Evolutionary conservation across 2,888 invertebrate genomes (phyloP).

Genomic region (Latrodectus elegans): DNA sequence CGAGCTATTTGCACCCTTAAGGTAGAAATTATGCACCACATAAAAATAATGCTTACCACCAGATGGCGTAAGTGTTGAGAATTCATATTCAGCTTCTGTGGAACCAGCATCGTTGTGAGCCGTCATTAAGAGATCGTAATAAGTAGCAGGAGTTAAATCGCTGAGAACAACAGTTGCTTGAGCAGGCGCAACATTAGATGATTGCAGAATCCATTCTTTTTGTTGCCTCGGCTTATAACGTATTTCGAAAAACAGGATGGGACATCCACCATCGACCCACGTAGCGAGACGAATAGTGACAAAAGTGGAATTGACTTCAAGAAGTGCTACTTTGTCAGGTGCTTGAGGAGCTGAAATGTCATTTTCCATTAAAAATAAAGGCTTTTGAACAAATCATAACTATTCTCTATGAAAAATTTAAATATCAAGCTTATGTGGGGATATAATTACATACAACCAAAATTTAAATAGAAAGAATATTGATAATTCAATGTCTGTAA

Average conservation of each 20-base stretch:
- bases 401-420: no score
- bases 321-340: conserved; percentile 91
- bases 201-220: conserved; percentile 92
- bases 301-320: conserved; percentile 92
- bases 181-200: conserved; percentile 89
- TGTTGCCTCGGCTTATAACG: conserved; percentile 80
- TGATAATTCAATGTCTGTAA: no score
- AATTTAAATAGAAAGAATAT: no score
- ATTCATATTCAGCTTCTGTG: conserved; percentile 94
- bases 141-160: conserved; percentile 92
- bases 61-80: conserved; percentile 93
- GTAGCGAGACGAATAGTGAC: conserved; percentile 92
- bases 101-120: conserved; percentile 92
- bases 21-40: conserved; percentile 2
- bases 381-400: no score
- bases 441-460: no score
- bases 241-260: conserved; percentile 95
- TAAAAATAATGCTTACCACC: conserved; percentile 83
- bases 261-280: conserved; percentile 96
- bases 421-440: no score
- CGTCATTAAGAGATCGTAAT: conserved; percentile 93
- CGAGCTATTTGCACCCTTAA: background rate
- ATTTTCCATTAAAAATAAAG: no score
- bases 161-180: conserved; percentile 70
- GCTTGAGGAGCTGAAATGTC: conserved; percentile 84